Percentiles rank a stretch among this genome's conserved stretches.
Evolutionary conservation across 2,888 invertebrate genomes (phyloP).

Genomic region (Ligdia adustata): DNA sequence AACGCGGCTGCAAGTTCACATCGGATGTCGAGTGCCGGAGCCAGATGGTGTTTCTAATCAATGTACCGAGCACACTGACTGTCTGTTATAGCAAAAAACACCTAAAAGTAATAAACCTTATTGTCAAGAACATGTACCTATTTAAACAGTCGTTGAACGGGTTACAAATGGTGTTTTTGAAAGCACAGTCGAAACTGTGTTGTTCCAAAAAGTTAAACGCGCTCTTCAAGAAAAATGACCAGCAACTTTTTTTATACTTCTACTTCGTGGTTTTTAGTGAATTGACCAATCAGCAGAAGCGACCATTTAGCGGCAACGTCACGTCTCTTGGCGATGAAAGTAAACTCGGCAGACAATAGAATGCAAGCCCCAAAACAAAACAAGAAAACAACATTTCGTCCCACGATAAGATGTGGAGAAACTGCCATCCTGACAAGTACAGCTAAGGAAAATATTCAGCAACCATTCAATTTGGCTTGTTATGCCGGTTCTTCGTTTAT

Average conservation of each 20-base stretch:
- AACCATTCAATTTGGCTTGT: slow-evolving; percentile 34
- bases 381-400: slow-evolving; percentile 52
- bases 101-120: slow-evolving; percentile 15
- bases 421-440: slow-evolving; percentile 44
- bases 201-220: slow-evolving; percentile 28
- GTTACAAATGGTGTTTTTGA: slow-evolving; percentile 29
- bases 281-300: slow-evolving; percentile 21
- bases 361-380: slow-evolving; percentile 51
- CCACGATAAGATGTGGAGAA: slow-evolving; percentile 42
- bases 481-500: slow-evolving; percentile 35
- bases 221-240: slow-evolving; percentile 31
- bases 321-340: slow-evolving; percentile 62
- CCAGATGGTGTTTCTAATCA: slow-evolving; percentile 18
- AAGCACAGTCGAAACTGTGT: slow-evolving; percentile 28
- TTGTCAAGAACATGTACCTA: slow-evolving; percentile 11
- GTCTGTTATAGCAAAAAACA: slow-evolving; percentile 22
- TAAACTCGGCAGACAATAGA: slow-evolving; percentile 59
- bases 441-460: slow-evolving; percentile 38
- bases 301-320: slow-evolving; percentile 41
- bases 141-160: too few species aligned
- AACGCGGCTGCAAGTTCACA: slow-evolving; percentile 21
- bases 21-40: slow-evolving; percentile 6
- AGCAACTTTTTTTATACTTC: slow-evolving; percentile 25
- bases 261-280: slow-evolving; percentile 29
- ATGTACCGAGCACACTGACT: slow-evolving; percentile 13